Evolutionary conservation across 2,797 vertebrate species (phyloP), one percentile per base, ranked within the genome.

Genomic region (Acrossocheilus wenchowensis): DNA sequence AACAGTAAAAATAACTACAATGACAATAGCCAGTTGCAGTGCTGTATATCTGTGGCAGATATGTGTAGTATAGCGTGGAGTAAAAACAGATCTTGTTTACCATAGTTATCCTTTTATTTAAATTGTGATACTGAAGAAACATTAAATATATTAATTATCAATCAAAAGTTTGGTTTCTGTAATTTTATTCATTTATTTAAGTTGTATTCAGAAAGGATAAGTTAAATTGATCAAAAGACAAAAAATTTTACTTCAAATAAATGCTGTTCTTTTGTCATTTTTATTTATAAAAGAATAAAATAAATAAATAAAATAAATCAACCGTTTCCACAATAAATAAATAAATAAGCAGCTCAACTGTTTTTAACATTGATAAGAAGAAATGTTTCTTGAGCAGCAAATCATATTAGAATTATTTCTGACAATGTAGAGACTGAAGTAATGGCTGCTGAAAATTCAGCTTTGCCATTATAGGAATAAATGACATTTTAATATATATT

Each of bases 1-100:
- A 7, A 75, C 26, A 9, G 26, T 48, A 30, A 50, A 48, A 30
- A 19, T 30, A 69, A 9, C 34, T 39, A 39, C 12, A 30, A 34
- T 66, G 26, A 66, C 14, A 66, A 66, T 66, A 66, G 62, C 62
- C n/a, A 64, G n/a, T 30, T 73, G 41, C 69, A 73, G 23, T 73
- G 23, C 69, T 64, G 23, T 43, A 14, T 74, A 48, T 74, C 43
- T 75, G 45, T 48, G n/a, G 8, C 26, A 34, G 8, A 52, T 34
- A 11, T 34, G 9, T 52, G 6, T 10, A 34, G 14, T 50, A 50
- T 30, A 50, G 4, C 0, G 4, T 10, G 45, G 26, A 1, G 9
- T 34, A 34, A 75, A 64, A 75, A 52, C 15, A 19, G 17, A 21
- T 36, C 2, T 17, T 52, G 15, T 30, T 34, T 36, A 34, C 64